phyloP scores from a whole-genome alignment of 2,888 invertebrate species.

The Limnephilus rhombicus region DNA sequence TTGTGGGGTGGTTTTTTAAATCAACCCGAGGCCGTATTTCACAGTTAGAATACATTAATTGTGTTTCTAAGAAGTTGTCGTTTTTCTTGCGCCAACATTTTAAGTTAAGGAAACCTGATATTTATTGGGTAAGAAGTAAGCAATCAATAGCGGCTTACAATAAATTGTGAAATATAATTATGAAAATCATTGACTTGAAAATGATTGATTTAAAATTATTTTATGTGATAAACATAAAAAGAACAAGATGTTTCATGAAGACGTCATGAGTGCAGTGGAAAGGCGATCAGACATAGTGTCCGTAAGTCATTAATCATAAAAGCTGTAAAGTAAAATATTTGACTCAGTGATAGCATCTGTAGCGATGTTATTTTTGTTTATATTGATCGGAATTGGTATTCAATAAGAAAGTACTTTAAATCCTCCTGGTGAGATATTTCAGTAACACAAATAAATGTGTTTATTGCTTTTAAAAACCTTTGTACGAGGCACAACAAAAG shows the following conservation, averaged over 20 bases:
- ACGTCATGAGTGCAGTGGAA: too few species aligned
- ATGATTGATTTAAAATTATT: too few species aligned
- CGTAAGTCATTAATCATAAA: too few species aligned
- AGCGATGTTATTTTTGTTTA: too few species aligned
- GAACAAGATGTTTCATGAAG: too few species aligned
- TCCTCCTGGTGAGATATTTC: background rate
- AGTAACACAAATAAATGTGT: background rate
- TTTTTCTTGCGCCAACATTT: background rate
- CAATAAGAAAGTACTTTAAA: background rate
- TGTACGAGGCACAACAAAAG: background rate
- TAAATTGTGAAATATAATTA: background rate
- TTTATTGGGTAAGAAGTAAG: background rate
- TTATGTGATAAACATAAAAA: too few species aligned
- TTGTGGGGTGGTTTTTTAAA: background rate
- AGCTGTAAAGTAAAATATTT: too few species aligned
- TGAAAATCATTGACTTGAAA: too few species aligned
- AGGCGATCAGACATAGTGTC: too few species aligned
- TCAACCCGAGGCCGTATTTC: slow-evolving; percentile 16
- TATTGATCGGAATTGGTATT: too few species aligned
- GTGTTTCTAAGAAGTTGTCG: background rate
- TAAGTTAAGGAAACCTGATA: background rate
- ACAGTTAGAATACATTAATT: background rate
- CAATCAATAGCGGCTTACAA: background rate
- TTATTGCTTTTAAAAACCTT: background rate
- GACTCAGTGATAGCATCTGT: too few species aligned